Evolutionary conservation across 2,113 vertebrate genomes (phyloP), one percentile per base, ranked within the genome.

Genomic region (Gymnogyps californianus): DNA sequence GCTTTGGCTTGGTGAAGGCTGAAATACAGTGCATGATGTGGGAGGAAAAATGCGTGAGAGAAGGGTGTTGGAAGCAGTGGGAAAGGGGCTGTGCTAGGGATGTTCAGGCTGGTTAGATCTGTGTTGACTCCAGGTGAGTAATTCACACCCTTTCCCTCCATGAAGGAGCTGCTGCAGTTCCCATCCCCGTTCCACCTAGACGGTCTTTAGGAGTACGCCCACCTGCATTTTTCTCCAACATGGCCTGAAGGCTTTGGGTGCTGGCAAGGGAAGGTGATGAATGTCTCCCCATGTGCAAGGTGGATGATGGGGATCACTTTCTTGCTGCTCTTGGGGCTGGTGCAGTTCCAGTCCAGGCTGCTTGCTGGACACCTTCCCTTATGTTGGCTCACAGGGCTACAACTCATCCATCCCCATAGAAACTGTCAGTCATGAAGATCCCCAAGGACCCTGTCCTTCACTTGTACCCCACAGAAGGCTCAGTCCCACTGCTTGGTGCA

Each of bases 41-140:
- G 93, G 96, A 94, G 82, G 93, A 32, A 83, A 79, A 70, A 85
- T 2, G 62, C 80, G 91, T 42, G 62, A 94, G 89, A 42, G 87
- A 42, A 78, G 83, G 55, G 72, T 87, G 91, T 8, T 91, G 78
- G 94, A 40, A 87, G 61, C 65, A 26, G 80, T 24, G 69, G 89
- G 95, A 66, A 57, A 85, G 47, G 84, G 67, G 32, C 58, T 74
- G 83, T 86, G 72, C 47, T 81, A 9, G 42, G 58, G 54, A 25
- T 55, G 85, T 25, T 85, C 75, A 44, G 75, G 31, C 67, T 94
- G 26, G 44, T 26, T 83, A 76, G 77, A 20, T 46, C 70, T 47
- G 6, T 79, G 49, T 3, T 40, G 32, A 6, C 49, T 93, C 55
- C 91, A 96, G 90, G 91, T 94, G 94, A 94, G 87, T 72, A 87